phyloP scores from a whole-genome alignment of 2,113 vertebrate genomes.

The Ptyas mucosa region DNA sequence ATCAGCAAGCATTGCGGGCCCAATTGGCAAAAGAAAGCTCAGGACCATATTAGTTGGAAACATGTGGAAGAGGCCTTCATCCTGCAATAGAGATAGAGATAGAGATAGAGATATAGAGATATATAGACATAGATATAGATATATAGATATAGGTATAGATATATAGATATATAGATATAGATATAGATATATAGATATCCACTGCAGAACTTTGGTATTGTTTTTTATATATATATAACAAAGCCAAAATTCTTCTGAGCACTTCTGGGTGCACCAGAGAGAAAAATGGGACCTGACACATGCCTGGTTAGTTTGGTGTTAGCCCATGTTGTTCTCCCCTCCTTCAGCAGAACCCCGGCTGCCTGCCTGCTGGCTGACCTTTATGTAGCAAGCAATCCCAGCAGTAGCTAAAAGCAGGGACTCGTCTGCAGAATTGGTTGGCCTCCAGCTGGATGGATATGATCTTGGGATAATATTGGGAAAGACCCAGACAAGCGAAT shows the following conservation, averaged over 20 bases:
- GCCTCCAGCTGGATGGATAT: not conserved
- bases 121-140: too few relatives aligned
- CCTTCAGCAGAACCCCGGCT: not conserved
- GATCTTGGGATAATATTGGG: not conserved
- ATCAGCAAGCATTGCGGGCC: too few relatives aligned
- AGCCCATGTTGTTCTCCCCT: not conserved
- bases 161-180: too few relatives aligned
- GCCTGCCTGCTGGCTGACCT: not conserved
- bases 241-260: not conserved
- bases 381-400: not conserved
- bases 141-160: too few relatives aligned
- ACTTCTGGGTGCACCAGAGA: not conserved
- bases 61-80: too few relatives aligned
- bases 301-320: not conserved
- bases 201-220: too few relatives aligned
- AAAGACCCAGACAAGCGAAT: constrained; percentile 7
- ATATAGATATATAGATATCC: too few relatives aligned
- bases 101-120: too few relatives aligned
- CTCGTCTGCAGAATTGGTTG: not conserved
- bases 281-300: not conserved
- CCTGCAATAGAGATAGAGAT: too few relatives aligned
- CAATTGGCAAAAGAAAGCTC: too few relatives aligned
- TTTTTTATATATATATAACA: too few relatives aligned
- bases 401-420: not conserved
- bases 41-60: too few relatives aligned